Conservation (phyloP, 2,113 vertebrate species). For the Sitta europaea region DNA sequence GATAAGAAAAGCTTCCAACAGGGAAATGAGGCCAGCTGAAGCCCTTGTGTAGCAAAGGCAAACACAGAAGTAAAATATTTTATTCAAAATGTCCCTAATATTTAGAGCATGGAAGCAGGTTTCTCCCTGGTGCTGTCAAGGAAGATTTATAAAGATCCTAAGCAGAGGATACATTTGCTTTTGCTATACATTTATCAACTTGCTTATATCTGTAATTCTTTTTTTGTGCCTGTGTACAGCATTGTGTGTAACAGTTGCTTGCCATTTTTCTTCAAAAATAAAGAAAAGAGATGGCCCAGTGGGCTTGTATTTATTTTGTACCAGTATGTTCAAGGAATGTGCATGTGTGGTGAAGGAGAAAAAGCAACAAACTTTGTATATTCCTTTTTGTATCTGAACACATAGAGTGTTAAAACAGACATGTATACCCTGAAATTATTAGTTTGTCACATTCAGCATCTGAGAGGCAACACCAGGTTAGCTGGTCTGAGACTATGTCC, state of each 20-base stretch:
- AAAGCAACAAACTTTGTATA: neutral
- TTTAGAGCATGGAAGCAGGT: neutral
- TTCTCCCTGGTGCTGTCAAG: neutral
- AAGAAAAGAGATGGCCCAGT: neutral
- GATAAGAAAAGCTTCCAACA: neutral
- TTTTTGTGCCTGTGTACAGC: neutral
- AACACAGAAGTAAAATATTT: neutral
- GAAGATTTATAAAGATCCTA: neutral
- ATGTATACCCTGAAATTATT: neutral
- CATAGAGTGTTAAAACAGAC: neutral
- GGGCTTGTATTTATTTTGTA: neutral
- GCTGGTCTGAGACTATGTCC: neutral
- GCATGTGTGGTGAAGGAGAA: neutral
- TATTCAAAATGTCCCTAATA: neutral
- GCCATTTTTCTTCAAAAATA: neutral
- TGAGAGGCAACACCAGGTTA: neutral
- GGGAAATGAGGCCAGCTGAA: neutral
- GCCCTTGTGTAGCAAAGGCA: neutral
- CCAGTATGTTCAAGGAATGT: neutral
- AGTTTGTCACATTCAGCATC: neutral
- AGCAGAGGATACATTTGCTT: neutral
- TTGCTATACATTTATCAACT: neutral
- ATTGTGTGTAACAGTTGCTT: neutral
- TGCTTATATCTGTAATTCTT: neutral
- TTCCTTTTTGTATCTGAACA: neutral